Evolutionary conservation across 2,888 invertebrate genomes (phyloP), one percentile per base, ranked within the genome.

Genomic region (Acanthosepion pharaonis): DNA sequence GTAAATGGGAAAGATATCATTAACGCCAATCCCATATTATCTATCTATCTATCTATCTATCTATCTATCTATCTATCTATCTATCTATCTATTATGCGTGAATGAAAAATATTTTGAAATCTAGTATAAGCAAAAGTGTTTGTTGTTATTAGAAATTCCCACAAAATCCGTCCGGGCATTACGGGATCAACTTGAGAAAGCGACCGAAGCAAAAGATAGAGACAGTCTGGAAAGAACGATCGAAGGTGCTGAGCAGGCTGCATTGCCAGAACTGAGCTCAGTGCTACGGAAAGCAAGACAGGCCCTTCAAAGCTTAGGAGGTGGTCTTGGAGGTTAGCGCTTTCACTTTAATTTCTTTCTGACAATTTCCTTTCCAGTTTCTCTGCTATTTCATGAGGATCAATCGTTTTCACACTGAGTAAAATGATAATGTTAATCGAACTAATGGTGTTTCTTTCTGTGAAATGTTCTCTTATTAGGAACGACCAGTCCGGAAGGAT

Each of bases 251-350:
- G 92, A 92, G 28, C 28, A 48, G 28, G 92, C 92, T 18, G 92
- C 49, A 49, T 92, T 49, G 4, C 92, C 92, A 49, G 92, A 92
- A 51, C 8, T 92, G 48, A 51, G 28, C 23, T 49, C 48, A 28
- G 25, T 28, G 8, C 92, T 92, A 49, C 51, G 49, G 92, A 92
- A 92, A 92, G 92, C 92, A 49, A 92, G 92, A 92, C 49, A 48
- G 20, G 51, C 92, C 28, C 92, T 92, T 20, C 49, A 92, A 78
- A 49, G n/a, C 18, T 33, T 42, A 42, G 42, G 42, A 42, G 42
- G 42, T 42, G 42, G 92, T 28, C 92, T 49, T 28, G 93, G 93
- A 93, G 93, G 93, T 93, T 49, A 53, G 49, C 23, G n/a, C 6
- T 25, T 3, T 93, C 6, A 9, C 51, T n/a, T 78, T 11, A 15